phyloP scores from a whole-genome alignment of 1,140 invertebrate genomes.

The Lasioglossum baleicum region DNA sequence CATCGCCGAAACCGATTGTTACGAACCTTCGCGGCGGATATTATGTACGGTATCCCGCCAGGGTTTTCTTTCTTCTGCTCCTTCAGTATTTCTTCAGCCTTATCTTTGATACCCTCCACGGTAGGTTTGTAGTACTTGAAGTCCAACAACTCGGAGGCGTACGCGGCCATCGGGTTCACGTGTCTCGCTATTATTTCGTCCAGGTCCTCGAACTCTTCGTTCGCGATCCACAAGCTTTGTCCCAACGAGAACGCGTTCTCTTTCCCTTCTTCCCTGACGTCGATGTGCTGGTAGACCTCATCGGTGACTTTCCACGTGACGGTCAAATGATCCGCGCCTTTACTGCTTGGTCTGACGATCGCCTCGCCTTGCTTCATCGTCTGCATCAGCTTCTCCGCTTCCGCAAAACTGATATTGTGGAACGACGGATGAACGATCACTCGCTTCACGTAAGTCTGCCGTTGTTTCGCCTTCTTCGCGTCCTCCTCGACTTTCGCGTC shows the following conservation, averaged over 20 bases:
- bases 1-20: not conserved
- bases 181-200: slow-evolving; percentile 99
- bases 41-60: slow-evolving; percentile 93
- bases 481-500: slow-evolving; percentile 90
- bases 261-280: slow-evolving; percentile 97
- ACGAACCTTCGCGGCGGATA: slow-evolving; percentile 87
- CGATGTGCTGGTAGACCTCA: slow-evolving; percentile 96
- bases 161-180: slow-evolving; percentile 96
- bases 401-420: slow-evolving; percentile 96
- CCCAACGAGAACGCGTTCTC: slow-evolving; percentile 98
- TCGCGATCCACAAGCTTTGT: slow-evolving; percentile 90
- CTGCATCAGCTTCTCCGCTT: slow-evolving; percentile 94
- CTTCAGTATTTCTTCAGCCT: slow-evolving; percentile 92
- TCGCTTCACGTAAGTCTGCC: slow-evolving; percentile 93
- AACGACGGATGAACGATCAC: slow-evolving; percentile 99
- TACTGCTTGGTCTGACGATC: slow-evolving; percentile 97
- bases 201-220: slow-evolving; percentile 98
- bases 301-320: slow-evolving; percentile 99
- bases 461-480: slow-evolving; percentile 88
- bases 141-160: slow-evolving; percentile 93
- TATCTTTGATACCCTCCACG: slow-evolving; percentile 87
- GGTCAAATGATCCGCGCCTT: slow-evolving; percentile 96
- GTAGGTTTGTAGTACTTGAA: slow-evolving; percentile 94
- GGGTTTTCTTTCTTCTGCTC: slow-evolving; percentile 93
- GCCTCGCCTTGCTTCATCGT: slow-evolving; percentile 97